Percentiles rank a stretch among this genome's conserved stretches.
These are phyloP conservation scores for Anguilla megastoma DNA, from an alignment of 2,797 vertebrate genomes.

Conservation along the genomic window DNA sequence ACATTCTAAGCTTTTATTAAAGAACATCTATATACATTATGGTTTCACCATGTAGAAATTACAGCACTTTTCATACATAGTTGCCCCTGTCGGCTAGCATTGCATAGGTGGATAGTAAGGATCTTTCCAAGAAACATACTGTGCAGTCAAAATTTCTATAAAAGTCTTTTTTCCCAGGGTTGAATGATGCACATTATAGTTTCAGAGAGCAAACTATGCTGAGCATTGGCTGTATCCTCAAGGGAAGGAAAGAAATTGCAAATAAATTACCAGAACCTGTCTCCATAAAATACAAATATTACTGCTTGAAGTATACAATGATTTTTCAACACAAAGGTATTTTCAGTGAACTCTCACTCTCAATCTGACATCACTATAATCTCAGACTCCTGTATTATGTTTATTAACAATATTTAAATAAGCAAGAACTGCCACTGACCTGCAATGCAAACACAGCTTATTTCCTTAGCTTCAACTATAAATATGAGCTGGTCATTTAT, in stretches of 20 bases:
- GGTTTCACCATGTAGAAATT: too few relatives aligned
- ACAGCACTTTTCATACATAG: too few relatives aligned
- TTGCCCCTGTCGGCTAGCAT: slow-evolving; percentile 20
- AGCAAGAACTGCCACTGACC: neutral
- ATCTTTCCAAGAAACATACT: neutral
- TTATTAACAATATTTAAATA: neutral
- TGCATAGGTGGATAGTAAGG: neutral
- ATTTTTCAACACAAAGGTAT: neutral
- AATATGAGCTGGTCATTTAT: neutral
- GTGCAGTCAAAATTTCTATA: neutral
- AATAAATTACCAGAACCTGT: neutral
- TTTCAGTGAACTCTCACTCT: neutral
- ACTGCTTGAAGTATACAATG: neutral
- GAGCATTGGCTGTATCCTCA: neutral
- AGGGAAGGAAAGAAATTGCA: neutral
- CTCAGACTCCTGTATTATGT: neutral
- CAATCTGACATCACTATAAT: neutral
- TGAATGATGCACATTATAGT: neutral
- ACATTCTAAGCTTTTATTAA: too few relatives aligned
- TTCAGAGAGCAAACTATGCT: neutral
- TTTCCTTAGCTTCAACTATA: neutral
- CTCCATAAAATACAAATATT: neutral
- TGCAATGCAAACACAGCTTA: neutral
- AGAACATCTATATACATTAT: too few relatives aligned
- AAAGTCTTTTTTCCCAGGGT: neutral